phyloP scores from a whole-genome alignment of 2,113 vertebrate species.

The Abramis brama region DNA sequence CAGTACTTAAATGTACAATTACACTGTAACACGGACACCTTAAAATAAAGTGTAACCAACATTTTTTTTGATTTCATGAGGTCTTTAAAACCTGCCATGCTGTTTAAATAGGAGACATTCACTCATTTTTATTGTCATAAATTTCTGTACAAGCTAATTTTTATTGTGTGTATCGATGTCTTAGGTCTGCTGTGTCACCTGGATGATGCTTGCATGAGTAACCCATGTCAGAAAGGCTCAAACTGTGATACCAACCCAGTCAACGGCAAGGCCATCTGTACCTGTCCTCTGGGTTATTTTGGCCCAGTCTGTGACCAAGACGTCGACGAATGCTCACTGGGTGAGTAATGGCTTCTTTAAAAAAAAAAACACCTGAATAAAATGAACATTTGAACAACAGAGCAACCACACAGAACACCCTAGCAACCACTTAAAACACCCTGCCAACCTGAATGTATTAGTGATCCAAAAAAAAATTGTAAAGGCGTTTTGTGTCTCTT shows the following conservation, averaged over 20 bases:
- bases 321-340: conserved; percentile 87
- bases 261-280: conserved; percentile 91
- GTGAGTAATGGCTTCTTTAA: conserved; percentile 67
- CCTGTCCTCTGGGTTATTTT: conserved; percentile 87
- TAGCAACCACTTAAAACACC: too few species aligned
- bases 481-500: neutral
- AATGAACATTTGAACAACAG: neutral
- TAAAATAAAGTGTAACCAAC: too few species aligned
- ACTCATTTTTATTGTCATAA: too few species aligned
- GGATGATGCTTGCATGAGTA: conserved; percentile 93
- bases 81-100: neutral
- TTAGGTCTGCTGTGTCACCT: conserved; percentile 93
- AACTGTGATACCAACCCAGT: conserved; percentile 97
- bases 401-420: neutral
- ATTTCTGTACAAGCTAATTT: neutral
- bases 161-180: neutral
- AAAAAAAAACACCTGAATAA: too few species aligned
- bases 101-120: neutral
- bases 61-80: neutral
- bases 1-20: too few species aligned
- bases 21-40: too few species aligned
- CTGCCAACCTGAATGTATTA: too few species aligned
- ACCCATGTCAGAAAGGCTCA: conserved; percentile 94
- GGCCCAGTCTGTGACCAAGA: conserved; percentile 91
- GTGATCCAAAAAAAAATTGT: neutral